These are phyloP conservation scores for Heterodera schachtii DNA, from an alignment of 1,140 invertebrate species.

Conservation along the genomic window DNA sequence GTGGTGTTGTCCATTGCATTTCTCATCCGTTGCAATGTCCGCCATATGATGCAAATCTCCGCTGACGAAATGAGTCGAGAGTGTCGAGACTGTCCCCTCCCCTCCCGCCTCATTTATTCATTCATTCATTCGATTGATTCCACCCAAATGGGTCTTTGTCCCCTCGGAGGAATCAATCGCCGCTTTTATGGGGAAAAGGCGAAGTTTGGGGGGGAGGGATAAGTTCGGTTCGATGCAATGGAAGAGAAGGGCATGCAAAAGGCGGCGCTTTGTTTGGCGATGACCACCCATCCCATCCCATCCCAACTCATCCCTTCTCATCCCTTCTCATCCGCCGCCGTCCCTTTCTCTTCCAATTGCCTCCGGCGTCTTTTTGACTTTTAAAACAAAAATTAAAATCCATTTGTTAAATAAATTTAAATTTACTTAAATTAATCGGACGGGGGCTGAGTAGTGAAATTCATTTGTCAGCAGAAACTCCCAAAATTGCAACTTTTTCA, in stretches of 20 bases:
- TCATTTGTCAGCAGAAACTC: too few relatives aligned
- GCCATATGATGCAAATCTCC: slow-evolving; percentile 14
- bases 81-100: not conserved
- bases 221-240: not conserved
- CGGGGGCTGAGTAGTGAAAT: too few relatives aligned
- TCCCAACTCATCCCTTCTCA: too few relatives aligned
- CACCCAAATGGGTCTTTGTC: not conserved
- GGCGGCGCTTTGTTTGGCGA: not conserved
- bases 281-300: too few relatives aligned
- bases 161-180: not conserved
- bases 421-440: too few relatives aligned
- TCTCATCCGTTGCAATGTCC: slow-evolving; percentile 7
- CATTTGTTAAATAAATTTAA: too few relatives aligned
- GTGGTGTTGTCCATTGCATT: not conserved
- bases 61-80: not conserved
- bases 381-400: too few relatives aligned
- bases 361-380: too few relatives aligned
- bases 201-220: not conserved
- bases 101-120: not conserved
- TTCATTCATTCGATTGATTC: too few relatives aligned
- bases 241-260: not conserved
- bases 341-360: too few relatives aligned
- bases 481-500: too few relatives aligned
- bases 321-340: too few relatives aligned
- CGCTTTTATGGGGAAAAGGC: not conserved